A percentile compares a stretch with the other conserved stretches of the same genome.
phyloP scores from a whole-genome alignment of 2,113 vertebrate species.

The Colinus virginianus region DNA sequence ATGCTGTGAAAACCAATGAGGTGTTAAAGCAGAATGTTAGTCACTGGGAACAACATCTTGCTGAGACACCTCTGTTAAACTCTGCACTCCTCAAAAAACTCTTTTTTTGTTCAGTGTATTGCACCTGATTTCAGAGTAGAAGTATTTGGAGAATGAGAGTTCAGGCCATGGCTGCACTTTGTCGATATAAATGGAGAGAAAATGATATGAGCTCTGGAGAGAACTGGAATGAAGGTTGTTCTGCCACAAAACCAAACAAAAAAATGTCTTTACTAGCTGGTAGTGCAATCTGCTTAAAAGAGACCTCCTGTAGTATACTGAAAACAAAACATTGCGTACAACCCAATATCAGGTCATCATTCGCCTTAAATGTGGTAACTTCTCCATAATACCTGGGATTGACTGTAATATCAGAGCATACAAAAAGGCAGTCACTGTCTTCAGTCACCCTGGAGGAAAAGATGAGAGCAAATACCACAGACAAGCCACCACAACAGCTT shows the following conservation, averaged over 20 bases:
- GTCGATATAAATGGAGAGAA: neutral
- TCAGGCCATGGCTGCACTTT: neutral
- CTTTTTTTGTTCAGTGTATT: neutral
- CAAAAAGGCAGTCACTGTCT: neutral
- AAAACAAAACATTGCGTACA: neutral
- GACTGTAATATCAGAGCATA: neutral
- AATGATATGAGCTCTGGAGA: neutral
- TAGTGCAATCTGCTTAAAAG: neutral
- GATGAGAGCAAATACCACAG: neutral
- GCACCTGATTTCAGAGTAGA: neutral
- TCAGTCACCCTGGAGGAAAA: neutral
- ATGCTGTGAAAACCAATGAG: neutral
- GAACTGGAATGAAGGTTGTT: neutral
- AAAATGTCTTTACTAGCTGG: neutral
- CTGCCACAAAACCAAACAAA: neutral
- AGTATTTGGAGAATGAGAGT: neutral
- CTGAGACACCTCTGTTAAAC: constrained; percentile 13
- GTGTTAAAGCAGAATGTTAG: constrained; percentile 31
- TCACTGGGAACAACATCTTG: constrained; percentile 12
- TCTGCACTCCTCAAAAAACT: neutral
- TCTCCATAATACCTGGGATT: neutral
- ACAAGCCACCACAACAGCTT: neutral
- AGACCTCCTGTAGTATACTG: neutral
- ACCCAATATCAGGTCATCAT: neutral
- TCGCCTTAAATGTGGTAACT: neutral